phyloP scores from a whole-genome alignment of 2,888 invertebrate genomes.

The Macrosoma leucophasiata region DNA sequence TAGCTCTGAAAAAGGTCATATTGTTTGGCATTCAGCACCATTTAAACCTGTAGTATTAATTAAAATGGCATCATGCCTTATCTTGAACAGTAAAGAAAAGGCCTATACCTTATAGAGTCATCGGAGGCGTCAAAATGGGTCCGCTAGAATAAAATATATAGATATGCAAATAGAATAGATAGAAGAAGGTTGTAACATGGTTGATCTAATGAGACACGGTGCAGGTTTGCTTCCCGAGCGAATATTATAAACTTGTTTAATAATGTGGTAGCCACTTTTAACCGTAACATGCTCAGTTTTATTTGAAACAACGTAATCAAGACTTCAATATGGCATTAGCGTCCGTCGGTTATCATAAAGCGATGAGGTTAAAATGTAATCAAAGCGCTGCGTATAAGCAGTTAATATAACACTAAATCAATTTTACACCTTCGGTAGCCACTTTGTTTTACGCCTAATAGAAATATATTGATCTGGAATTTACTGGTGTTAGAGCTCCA shows the following conservation, averaged over 20 bases:
- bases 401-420: too few species aligned
- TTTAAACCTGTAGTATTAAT: conserved; percentile 23
- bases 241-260: conserved; percentile 35
- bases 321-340: conserved; percentile 4
- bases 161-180: conserved; percentile 54
- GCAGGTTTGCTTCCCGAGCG: conserved; percentile 28
- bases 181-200: conserved; percentile 55
- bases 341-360: too few species aligned
- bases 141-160: conserved; percentile 44
- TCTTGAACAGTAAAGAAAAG: conserved; percentile 35
- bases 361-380: too few species aligned
- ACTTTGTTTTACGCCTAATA: too few species aligned
- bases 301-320: conserved; percentile 37
- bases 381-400: too few species aligned
- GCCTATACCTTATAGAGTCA: conserved; percentile 49
- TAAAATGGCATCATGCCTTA: conserved; percentile 29
- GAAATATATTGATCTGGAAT: too few species aligned
- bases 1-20: too few species aligned
- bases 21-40: too few species aligned
- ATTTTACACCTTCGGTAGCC: too few species aligned
- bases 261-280: conserved; percentile 32
- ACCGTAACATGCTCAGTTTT: conserved; percentile 36
- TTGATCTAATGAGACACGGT: conserved; percentile 41
- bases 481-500: too few species aligned
- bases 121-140: conserved; percentile 47